Percentiles rank a stretch among this genome's conserved stretches.
phyloP scores from a whole-genome alignment of 2,888 invertebrate genomes.

The Plagiodera versicolora region DNA sequence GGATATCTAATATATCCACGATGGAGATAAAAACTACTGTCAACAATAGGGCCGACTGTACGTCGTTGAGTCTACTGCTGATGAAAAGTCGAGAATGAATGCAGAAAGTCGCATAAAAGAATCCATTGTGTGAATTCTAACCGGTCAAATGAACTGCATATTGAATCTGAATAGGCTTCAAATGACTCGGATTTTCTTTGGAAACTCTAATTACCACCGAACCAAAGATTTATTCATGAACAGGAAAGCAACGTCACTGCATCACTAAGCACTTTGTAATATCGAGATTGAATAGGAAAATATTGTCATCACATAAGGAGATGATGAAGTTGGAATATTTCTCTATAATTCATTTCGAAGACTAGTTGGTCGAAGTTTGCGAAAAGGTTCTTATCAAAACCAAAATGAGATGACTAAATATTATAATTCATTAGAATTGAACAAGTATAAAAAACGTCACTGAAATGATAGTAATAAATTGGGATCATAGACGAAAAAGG shows the following conservation, averaged over 20 bases:
- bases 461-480: no score
- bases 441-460: no score
- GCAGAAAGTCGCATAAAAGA: slow-evolving; percentile 2
- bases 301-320: no score
- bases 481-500: no score
- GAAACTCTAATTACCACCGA: slow-evolving; percentile 4
- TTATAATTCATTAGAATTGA: no score
- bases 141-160: slow-evolving; percentile 12
- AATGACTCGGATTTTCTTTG: slow-evolving; percentile 18
- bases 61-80: background rate
- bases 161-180: slow-evolving; percentile 10
- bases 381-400: no score
- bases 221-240: background rate
- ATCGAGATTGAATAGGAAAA: background rate
- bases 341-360: no score
- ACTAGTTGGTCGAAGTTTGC: no score
- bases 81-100: background rate
- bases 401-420: no score
- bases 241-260: background rate
- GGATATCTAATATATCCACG: background rate
- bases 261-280: background rate
- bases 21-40: background rate
- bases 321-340: no score
- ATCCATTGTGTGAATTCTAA: slow-evolving; percentile 7
- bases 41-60: background rate